A percentile compares a stretch with the other conserved stretches of the same genome.
Evolutionary conservation across 2,888 invertebrate species (phyloP).

Genomic region (Lasioglossum calceatum): DNA sequence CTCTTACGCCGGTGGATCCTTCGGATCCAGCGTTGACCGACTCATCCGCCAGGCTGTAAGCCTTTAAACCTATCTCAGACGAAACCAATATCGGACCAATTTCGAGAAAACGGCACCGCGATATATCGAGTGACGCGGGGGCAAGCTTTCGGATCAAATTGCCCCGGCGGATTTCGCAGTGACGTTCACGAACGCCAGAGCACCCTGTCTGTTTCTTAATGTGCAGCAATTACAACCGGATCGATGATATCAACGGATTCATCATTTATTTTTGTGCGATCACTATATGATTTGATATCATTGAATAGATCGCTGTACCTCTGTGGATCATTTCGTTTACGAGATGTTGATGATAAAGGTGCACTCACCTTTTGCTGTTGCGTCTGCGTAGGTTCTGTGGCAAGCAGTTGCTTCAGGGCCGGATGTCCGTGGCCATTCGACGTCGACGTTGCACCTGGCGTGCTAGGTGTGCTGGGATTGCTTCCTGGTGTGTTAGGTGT

Average conservation of each 20-base stretch:
- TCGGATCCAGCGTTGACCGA: slow-evolving; percentile 65
- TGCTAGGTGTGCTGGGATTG: slow-evolving; percentile 85
- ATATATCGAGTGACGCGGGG: slow-evolving; percentile 27
- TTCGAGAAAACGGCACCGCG: slow-evolving; percentile 65
- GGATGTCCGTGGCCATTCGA: slow-evolving; percentile 85
- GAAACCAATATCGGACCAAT: slow-evolving; percentile 72
- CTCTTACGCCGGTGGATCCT: slow-evolving; percentile 66
- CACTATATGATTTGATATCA: not conserved
- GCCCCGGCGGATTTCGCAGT: not conserved
- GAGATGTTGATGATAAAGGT: not conserved
- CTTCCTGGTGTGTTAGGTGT: slow-evolving; percentile 84
- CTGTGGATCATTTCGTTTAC: not conserved
- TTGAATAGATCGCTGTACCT: not conserved
- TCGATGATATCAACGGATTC: not conserved
- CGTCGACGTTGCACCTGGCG: slow-evolving; percentile 82
- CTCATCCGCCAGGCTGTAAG: slow-evolving; percentile 66
- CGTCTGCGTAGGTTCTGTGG: slow-evolving; percentile 85
- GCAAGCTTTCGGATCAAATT: slow-evolving; percentile 36
- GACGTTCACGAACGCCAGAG: not conserved
- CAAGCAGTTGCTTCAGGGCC: slow-evolving; percentile 86
- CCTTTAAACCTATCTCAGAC: slow-evolving; percentile 69
- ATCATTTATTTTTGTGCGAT: not conserved
- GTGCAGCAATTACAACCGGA: not conserved
- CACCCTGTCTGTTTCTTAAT: not conserved
- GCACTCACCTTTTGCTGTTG: slow-evolving; percentile 84